Conservation (phyloP, 2,888 invertebrate genomes). For the Drosophila heteroneura region DNA sequence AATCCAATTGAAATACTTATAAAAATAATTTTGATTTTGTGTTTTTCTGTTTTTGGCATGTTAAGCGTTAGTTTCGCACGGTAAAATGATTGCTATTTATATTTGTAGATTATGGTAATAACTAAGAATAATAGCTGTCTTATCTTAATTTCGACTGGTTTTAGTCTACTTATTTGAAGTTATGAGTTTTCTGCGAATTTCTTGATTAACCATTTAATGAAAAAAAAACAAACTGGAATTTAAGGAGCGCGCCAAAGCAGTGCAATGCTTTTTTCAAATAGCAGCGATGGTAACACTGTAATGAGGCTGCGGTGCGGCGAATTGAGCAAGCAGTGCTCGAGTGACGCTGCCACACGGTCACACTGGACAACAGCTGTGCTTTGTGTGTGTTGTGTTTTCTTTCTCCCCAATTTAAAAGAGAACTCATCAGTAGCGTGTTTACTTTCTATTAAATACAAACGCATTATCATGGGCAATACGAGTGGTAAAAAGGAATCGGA, state of each 20-base stretch:
- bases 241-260: conserved; percentile 1
- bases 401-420: conserved; percentile 40
- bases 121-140: not conserved
- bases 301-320: conserved; percentile 5
- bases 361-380: conserved; percentile 47
- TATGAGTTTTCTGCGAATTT: not conserved
- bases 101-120: not conserved
- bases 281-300: not conserved
- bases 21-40: not conserved
- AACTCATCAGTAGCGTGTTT: conserved; percentile 53
- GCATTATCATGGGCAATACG: conserved; percentile 59
- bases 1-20: not conserved
- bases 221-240: not conserved
- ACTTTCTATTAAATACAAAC: conserved; percentile 33
- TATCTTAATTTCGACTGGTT: not conserved
- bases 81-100: not conserved
- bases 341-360: conserved; percentile 20
- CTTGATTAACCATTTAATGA: not conserved
- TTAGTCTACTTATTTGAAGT: not conserved
- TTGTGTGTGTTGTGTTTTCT: conserved; percentile 47
- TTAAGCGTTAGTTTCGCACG: not conserved
- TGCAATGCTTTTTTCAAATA: not conserved
- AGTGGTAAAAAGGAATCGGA: conserved; percentile 66
- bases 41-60: not conserved
- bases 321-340: conserved; percentile 2